phyloP scores from a whole-genome alignment of 37 sponge, comb jelly and placozoan genomes.

The Amphimedon queenslandica region DNA sequence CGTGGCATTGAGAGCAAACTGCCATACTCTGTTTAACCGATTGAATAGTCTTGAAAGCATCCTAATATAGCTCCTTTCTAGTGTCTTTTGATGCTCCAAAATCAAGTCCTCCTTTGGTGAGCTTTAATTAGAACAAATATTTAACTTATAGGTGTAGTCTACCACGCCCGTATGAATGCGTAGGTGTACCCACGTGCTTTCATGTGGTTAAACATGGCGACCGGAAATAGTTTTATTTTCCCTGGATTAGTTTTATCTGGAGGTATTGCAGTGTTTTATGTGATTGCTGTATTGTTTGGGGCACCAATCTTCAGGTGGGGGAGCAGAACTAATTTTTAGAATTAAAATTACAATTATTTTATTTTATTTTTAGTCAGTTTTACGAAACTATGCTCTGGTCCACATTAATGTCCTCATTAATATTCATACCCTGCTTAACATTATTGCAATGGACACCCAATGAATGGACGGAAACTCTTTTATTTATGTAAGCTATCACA shows the following conservation, averaged over 20 bases:
- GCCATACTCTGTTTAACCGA: not conserved
- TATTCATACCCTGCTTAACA: constrained; percentile 1
- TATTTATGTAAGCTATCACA: constrained; percentile 1
- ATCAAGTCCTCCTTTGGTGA: not conserved
- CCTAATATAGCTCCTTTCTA: no score
- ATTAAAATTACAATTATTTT: not conserved
- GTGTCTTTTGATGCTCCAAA: no score
- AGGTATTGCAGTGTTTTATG: constrained; percentile 3
- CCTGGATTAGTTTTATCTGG: not conserved
- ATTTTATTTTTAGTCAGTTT: constrained; percentile 7
- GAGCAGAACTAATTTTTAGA: not conserved
- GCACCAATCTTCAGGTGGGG: constrained; percentile 27
- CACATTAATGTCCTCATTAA: constrained; percentile 21
- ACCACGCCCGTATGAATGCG: no score
- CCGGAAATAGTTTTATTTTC: not conserved
- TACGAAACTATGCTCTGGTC: constrained; percentile 40
- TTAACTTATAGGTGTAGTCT: not conserved
- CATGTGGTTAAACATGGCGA: no score
- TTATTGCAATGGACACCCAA: constrained; percentile 1
- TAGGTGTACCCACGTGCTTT: no score
- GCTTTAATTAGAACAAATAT: constrained; percentile 5
- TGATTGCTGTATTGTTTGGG: constrained; percentile 47
- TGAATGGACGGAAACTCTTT: constrained; percentile 12
- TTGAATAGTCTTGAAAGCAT: not conserved
- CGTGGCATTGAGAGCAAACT: constrained; percentile 20